Evolutionary conservation across 1,140 invertebrate genomes (phyloP), one percentile per base, ranked within the genome.

Genomic region (Paraescarpia echinospica): DNA sequence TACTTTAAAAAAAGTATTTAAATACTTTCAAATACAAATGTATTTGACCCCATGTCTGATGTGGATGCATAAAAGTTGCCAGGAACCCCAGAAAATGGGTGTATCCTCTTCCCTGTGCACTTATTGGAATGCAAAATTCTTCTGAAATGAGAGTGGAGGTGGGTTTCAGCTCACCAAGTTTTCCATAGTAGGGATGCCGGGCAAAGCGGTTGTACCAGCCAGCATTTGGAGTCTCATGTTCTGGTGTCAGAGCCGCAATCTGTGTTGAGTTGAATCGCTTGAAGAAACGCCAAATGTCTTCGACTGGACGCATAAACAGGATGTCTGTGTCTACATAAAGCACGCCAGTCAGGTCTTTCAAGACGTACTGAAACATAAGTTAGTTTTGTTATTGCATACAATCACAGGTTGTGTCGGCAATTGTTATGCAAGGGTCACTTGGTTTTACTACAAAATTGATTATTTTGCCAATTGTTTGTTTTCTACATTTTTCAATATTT

Each of bases 181-280:
- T 97, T 94, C 98, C 98, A 97, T 98, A 99, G 96, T 98, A 99
- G 0, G 99, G 99, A 97, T 99, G 98, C 94, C 98, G 97, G 0
- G 98, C 98, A 97, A 99, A 99, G 93, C 98, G 96, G 94, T 99
- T 99, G 95, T 99, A 99, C 99, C 99, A 99, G 1, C 98, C 98
- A 89, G 98, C 97, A 94, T 98, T 98, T 27, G 97, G 97, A 96
- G 99, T 98, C 95, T 99, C 98, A 96, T 98, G 98, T 96, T 99
- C 99, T 4, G 98, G 97, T 34, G 98, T 97, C 93, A 99, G 96
- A 0, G 98, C 98, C 90, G 98, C 98, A 94, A 99, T 97, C 95
- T 99, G 98, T 89, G 97, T 97, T 6, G 96, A 96, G 96, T 99
- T 99, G 97, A 99, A 99, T 92, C 97, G 96, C 48, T 96, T 96